Base-by-base conservation (phyloP, 2,888 invertebrate genomes). In the Dasypolia templi region DNA sequence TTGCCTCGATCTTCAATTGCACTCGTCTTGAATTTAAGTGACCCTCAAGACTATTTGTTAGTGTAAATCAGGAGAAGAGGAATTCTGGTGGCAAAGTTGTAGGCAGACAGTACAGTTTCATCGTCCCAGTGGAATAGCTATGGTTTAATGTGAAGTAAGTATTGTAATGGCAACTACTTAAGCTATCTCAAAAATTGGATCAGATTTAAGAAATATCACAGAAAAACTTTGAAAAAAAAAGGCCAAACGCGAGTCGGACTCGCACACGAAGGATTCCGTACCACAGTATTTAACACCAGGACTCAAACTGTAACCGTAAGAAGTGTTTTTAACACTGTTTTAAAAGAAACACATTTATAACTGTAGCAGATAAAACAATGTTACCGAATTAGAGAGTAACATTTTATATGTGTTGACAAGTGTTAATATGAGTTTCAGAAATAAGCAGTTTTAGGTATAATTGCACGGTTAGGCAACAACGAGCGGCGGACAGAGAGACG, bases 1-100 rank as follows among this genome's bases (percentile, higher is more conserved):
- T 84, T 72, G 75, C 71, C 81, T 84, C 81, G 61, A 64, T 75
- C 72, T 82, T 84, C 81, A 77, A 80, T 86, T 77, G 86, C 86
- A 80, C 86, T 84, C 81, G 68, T 80, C 71, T 72, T 66, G 80
- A 75, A 72, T 65, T 61, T 84, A 82, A 88, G 86, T 79, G 79
- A 62, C 73, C 63, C 84, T 83, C 64, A 76, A 81, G 73, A 82
- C 72, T 78, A 79, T 74, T 81, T 78, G 74, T 77, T 77, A 85
- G 78, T 78, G 75, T 84, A 74, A 81, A 72, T 72, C 46, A 77
- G 72, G 59, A 75, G 64, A 62, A 44, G 53, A 64, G 72, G 29
- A 53, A 39, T 42, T 56, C 42, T 63, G 14, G 22, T 14, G 1
- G 14, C 5, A 22, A 69, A 51, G 35, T 63, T 56, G 26, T 49